phyloP scores from a whole-genome alignment of 2,888 invertebrate species.

The Plutella xylostella region DNA sequence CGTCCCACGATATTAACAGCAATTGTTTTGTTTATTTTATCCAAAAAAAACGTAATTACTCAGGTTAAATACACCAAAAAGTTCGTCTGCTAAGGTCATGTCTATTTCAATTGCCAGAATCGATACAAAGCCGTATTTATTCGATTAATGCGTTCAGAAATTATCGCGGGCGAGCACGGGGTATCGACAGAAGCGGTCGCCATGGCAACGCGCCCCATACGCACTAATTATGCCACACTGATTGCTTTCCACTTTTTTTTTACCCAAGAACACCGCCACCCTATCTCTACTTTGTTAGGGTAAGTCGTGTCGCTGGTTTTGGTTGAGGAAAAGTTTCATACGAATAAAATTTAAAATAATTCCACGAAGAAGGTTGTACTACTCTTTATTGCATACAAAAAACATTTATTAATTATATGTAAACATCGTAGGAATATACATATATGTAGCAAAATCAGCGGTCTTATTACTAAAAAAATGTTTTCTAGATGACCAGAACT shows the following conservation, averaged over 20 bases:
- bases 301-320: too few relatives aligned
- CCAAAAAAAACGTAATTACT: neutral
- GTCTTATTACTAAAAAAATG: too few relatives aligned
- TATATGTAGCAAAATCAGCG: too few relatives aligned
- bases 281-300: constrained; percentile 33
- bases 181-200: constrained; percentile 59
- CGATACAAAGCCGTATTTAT: constrained; percentile 53
- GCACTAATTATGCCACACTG: constrained; percentile 70
- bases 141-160: constrained; percentile 65
- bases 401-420: too few relatives aligned
- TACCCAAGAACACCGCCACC: constrained; percentile 64
- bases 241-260: constrained; percentile 68
- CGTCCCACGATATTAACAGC: too few relatives aligned
- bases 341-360: too few relatives aligned
- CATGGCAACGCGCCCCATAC: constrained; percentile 65
- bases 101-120: constrained; percentile 25
- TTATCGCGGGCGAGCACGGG: constrained; percentile 62
- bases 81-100: neutral
- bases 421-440: too few relatives aligned
- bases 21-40: too few relatives aligned
- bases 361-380: too few relatives aligned
- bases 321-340: too few relatives aligned
- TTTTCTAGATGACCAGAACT: too few relatives aligned
- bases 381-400: too few relatives aligned
- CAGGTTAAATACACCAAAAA: neutral